Base-by-base conservation (phyloP, 2,888 invertebrate genomes). In the Carabus problematicus region DNA sequence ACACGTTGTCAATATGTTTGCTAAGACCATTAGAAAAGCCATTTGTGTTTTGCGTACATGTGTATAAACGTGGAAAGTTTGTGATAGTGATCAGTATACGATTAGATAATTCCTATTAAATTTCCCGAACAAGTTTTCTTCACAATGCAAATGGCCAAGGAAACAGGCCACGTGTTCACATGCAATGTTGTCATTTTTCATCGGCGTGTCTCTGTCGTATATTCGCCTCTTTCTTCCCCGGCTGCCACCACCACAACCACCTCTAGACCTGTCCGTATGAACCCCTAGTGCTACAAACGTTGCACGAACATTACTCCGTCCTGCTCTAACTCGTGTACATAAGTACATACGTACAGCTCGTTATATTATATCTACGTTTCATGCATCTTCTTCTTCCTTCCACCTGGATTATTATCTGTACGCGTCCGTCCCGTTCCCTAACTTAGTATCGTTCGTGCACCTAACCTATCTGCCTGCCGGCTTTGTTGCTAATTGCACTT, bases 181-280 rank as follows among this genome's bases (percentile, higher is more conserved):
- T 59, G 66, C 66, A 40, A 66, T 66, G 58, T 58, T 58, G 66
- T 56, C 66, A 66, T 66, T 66, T 66, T 66, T 66, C 66, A 66
- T 64, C 64, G 42, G 19, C 12, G 19, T 29, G 29, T 19, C 43
- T 12, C 49, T 49, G 2, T n/a, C 52, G 49, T 29, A 18, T 40
- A 12, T 29, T 18, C 39, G 19, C n/a, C 55, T 8, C 19, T 29
- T 29, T 16, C 55, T 12, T 52, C 14, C 19, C 52, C 19, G 6
- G 19, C 9, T 52, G 52, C 52, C 2, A 14, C 16, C 16, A 14
- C 19, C 16, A 52, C 52, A 18, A 18, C 52, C 52, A 52, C 18
- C 19, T 52, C 3, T 52, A 9, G 12, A 18, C 18, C 14, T 55
- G 19, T 19, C 55, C n/a, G 19, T 19, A 55, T 16, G n/a, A 59